Base-by-base conservation (phyloP, 2,113 vertebrate species). In the Hoplias malabaricus region DNA sequence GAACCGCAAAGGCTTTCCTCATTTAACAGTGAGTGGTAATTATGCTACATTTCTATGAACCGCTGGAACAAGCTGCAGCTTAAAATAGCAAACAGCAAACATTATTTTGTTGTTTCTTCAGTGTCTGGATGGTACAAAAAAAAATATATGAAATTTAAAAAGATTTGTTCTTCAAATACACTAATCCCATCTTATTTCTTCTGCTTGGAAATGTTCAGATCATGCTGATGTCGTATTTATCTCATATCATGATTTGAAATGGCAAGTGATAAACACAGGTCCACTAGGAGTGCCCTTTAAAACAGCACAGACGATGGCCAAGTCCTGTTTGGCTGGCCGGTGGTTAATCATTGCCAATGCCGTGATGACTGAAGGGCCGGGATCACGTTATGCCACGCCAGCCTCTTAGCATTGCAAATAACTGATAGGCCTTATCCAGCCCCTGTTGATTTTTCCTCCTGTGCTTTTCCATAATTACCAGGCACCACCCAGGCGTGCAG, bases 371-470 rank as follows among this genome's bases (percentile, higher is more conserved):
- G 50, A 53, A 74, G 66, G 77, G 50, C 74, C 53, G 46, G 56
- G 67, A 63, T 21, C 75, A 74, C 40, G 31, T 69, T 69, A 57
- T 69, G 36, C 75, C 50, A 46, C 27, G 61, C 59, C 31, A 56
- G 46, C 54, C 70, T 81, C 43, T 80, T 78, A 81, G 82, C 79
- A 78, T 75, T 71, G 79, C 79, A 84, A 84, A 84, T 79, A 78
- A 72, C 53, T 67, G 79, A 78, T 81, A 81, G 50, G 42, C 40
- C 67, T 81, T 78, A 81, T 78, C 82, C 71, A 83, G 50, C 50
- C 67, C 56, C 25, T 88, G 87, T 90, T 90, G 87, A 82, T 84
- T 86, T 88, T 90, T 87, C 91, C 87, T 76, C 75, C 74, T 83
- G 40, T 84, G 83, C 85, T 84, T 85, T 86, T 83, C 85, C 88